Evolutionary conservation across 2,888 invertebrate species (phyloP), one percentile per base, ranked within the genome.

Genomic region (Listrodromus nycthemerus): DNA sequence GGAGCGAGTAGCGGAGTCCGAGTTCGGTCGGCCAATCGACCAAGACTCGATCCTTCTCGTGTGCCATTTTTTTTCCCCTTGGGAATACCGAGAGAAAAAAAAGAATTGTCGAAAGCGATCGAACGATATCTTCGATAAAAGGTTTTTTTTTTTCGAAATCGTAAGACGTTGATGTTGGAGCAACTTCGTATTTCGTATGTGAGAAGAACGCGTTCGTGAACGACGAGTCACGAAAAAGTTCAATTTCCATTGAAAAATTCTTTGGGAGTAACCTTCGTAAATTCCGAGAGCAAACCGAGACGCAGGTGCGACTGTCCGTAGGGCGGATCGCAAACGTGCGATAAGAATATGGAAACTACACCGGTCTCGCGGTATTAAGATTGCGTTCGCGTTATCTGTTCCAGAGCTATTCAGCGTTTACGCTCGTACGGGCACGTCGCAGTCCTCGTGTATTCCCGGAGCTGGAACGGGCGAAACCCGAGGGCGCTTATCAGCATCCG

Each of bases 311-410:
- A 81, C 58, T 75, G 78, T 84, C 70, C 76, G 78, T 70, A 78
- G 52, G 70, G 86, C 86, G 88, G 90, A 90, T 90, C 86, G 86
- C 75, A 21, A 83, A 81, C 76, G 52, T 63, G 37, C 77, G 90
- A 90, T 90, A 90, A 85, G 86, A 41, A 3, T 50, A 76, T 73
- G 85, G 87, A 89, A 90, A 90, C 89, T 87, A 87, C 85, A 85
- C 80, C 82, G 87, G 85, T 74, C 85, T 85, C 81, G 75, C 74
- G 85, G 87, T 89, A 90, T 89, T 90, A 90, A 90, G 89, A 88
- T 86, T 87, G 73, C 84, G 61, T 33, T 63, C n/a, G 63, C 70
- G 79, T 75, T 79, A 83, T 74, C 82, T 52, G 48, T 41, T 50
- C 70, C 55, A 13, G 2, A 21, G 55, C 21, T 55, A 55, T 21